These are phyloP conservation scores for Melanargia galathea DNA, from an alignment of 2,888 invertebrate species.

Conservation along the genomic window DNA sequence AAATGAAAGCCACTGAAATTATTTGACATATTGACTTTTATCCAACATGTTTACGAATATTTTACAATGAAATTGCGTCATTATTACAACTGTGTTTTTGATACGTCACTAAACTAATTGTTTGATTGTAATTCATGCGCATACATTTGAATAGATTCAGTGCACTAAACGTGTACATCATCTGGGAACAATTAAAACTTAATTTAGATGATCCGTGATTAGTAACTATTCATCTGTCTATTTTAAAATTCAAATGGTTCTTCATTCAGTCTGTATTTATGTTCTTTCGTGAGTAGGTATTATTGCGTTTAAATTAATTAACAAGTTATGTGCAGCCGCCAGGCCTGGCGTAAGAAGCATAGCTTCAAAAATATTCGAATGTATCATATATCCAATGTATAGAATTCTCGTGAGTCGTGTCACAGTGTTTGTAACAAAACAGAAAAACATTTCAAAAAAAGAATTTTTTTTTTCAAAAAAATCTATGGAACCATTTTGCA, in stretches of 20 bases:
- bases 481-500: no score
- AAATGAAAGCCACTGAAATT: no score
- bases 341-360: no score
- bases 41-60: conserved; percentile 6
- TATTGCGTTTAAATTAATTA: not conserved
- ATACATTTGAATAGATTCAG: conserved; percentile 12
- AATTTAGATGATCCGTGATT: conserved; percentile 8
- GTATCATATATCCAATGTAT: no score
- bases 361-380: not conserved
- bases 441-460: no score
- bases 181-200: conserved; percentile 13
- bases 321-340: not conserved
- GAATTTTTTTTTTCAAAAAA: no score
- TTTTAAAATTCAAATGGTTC: conserved; percentile 8
- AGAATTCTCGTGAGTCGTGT: no score
- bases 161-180: not conserved
- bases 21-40: no score
- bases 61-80: not conserved
- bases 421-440: no score
- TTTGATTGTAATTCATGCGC: conserved; percentile 6
- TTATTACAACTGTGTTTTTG: conserved; percentile 1
- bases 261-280: not conserved
- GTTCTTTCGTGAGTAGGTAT: not conserved
- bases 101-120: conserved; percentile 12
- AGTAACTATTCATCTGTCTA: conserved; percentile 5